These are phyloP conservation scores for Paracyclopina nana DNA, from an alignment of 1,140 invertebrate genomes.

Conservation along the genomic window DNA sequence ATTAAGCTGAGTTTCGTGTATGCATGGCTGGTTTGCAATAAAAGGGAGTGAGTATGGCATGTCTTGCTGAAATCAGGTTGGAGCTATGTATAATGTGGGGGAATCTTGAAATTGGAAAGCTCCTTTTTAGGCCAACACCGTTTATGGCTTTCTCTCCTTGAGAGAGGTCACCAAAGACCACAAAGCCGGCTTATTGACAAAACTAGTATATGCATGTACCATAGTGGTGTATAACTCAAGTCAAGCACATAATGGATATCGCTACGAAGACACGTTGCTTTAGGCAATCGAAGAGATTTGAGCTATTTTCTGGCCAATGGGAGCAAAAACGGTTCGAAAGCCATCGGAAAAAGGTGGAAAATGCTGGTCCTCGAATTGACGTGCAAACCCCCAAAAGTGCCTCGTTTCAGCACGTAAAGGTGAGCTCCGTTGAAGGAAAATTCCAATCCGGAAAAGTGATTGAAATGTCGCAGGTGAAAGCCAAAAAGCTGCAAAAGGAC, in stretches of 20 bases:
- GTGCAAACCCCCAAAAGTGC: constrained; percentile 1
- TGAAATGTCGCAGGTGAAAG: constrained; percentile 1
- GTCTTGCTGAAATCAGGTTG: no score
- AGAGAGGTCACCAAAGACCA: no score
- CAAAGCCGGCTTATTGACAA: no score
- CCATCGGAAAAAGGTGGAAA: neutral
- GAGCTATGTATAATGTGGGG: no score
- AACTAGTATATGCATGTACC: no score
- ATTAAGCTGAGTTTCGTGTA: constrained; percentile 9
- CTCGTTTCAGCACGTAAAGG: neutral
- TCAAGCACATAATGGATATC: constrained; percentile 13
- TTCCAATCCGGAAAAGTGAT: neutral
- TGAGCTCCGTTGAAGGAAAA: neutral
- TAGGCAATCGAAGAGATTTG: neutral
- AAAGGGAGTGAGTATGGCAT: no score
- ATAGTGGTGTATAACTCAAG: no score
- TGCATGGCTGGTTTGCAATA: no score
- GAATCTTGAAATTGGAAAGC: no score
- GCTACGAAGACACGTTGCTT: neutral
- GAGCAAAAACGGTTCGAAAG: neutral
- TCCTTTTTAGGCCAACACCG: no score
- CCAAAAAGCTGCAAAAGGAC: constrained; percentile 8
- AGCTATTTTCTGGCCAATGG: constrained; percentile 10
- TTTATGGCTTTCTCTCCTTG: no score
- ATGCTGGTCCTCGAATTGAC: neutral